Evolutionary conservation across 2,888 invertebrate species (phyloP), one percentile per base, ranked within the genome.

Genomic region (Eubasilissa splendida): DNA sequence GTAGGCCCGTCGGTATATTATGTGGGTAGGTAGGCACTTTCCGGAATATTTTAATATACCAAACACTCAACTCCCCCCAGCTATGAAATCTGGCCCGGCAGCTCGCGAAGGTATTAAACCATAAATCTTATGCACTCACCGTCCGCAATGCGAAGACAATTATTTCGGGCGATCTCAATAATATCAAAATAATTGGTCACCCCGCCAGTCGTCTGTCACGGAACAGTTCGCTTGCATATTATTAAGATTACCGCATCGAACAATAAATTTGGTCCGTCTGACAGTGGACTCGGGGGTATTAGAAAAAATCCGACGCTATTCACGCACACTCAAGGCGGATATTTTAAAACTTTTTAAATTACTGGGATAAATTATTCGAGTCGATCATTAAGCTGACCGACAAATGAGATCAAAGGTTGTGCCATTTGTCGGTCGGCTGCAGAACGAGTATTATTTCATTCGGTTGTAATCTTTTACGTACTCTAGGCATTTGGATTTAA

Each of bases 111-210:
- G 22, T 53, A 70, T 70, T 70, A 70, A 70, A 70, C 22, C 70
- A 70, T 70, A 70, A 70, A 70, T 70, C 70, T 70, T 70, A 22
- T 11, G 53, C 70, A 52, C 70, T 54, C 53, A 42, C 42, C 70
- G 11, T 53, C 70, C 53, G 70, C 53, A 54, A 53, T 77, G 58
- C 59, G 68, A 78, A 79, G 73, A 79, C 79, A 79, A 79, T 79
- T 74, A 79, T 78, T 70, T 78, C 71, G 58, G 73, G 59, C 74
- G 50, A 66, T 74, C 79, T 74, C 66, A 74, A 79, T 74, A 79
- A 79, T 79, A 79, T 79, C 74, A 79, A 79, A 79, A 79, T 79
- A 79, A 79, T 79, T 79, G 79, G 42, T 42, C 52, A 56, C 33
- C 77, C 59, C 68, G 77, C 77, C 53, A 54, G 54, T 77, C 77